phyloP scores from a whole-genome alignment of 2,797 vertebrate genomes.

The Melanotaenia parkinsoni region DNA sequence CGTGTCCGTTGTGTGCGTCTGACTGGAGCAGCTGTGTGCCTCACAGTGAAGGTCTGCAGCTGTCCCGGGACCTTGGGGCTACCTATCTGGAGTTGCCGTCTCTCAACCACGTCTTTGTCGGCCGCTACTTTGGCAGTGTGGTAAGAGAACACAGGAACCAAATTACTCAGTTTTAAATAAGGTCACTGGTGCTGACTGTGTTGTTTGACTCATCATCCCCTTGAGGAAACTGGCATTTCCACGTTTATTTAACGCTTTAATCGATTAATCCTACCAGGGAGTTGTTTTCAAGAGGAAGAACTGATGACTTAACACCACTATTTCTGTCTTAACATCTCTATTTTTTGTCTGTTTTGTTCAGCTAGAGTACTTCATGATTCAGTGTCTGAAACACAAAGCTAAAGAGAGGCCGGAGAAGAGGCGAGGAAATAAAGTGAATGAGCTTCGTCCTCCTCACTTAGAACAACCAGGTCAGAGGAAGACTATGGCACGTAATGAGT shows the following conservation, averaged over 20 bases:
- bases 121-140: conserved; percentile 95
- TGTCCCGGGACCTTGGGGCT: conserved; percentile 93
- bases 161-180: not conserved
- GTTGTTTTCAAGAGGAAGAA: conserved; percentile 28
- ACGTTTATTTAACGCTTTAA: not conserved
- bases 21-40: conserved; percentile 94
- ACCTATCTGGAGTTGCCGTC: conserved; percentile 93
- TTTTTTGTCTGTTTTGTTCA: conserved; percentile 68
- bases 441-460: conserved; percentile 90
- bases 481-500: conserved; percentile 8
- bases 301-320: conserved; percentile 38
- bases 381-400: conserved; percentile 96
- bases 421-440: conserved; percentile 85
- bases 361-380: conserved; percentile 98
- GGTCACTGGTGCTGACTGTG: not conserved
- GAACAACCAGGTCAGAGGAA: conserved; percentile 91
- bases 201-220: not conserved
- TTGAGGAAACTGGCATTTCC: not conserved
- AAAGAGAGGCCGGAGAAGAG: conserved; percentile 92
- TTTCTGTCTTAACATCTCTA: conserved; percentile 22
- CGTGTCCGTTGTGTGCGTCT: conserved; percentile 92
- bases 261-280: conserved; percentile 5
- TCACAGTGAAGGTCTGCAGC: conserved; percentile 91
- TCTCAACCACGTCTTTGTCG: conserved; percentile 94
- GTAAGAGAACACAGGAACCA: conserved; percentile 77